phyloP scores from a whole-genome alignment of 1,140 invertebrate species.

The Wiebesia pumilae region DNA sequence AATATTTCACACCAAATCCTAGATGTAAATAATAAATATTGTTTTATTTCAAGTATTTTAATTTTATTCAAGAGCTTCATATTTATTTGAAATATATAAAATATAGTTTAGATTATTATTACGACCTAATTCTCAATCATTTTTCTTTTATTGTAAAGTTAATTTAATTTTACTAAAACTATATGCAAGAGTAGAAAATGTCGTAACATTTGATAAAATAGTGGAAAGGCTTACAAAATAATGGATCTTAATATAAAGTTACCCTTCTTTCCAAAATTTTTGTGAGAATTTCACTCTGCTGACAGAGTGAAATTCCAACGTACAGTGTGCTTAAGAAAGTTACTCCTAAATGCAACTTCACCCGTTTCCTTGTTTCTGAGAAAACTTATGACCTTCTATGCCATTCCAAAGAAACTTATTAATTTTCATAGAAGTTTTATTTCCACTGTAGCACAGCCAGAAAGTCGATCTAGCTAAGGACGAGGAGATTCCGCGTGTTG shows the following conservation, averaged over 20 bases:
- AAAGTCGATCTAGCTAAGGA: constrained; percentile 64
- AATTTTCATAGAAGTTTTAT: constrained; percentile 73
- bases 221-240: constrained; percentile 48
- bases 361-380: constrained; percentile 62
- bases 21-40: too few species aligned
- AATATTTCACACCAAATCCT: too few species aligned
- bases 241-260: constrained; percentile 42
- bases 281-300: neutral
- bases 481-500: constrained; percentile 52
- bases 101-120: too few species aligned
- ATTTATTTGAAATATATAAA: too few species aligned
- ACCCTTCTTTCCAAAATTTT: neutral
- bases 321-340: constrained; percentile 60
- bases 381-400: constrained; percentile 64
- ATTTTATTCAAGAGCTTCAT: too few species aligned
- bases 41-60: too few species aligned
- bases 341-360: constrained; percentile 64
- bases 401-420: constrained; percentile 66
- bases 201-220: constrained; percentile 34
- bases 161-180: neutral
- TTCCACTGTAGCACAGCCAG: constrained; percentile 57
- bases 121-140: too few species aligned
- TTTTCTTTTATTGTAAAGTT: too few species aligned
- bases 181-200: neutral
- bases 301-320: constrained; percentile 15